Conservation (phyloP, 2,888 invertebrate genomes). For the Spodoptera exigua region DNA sequence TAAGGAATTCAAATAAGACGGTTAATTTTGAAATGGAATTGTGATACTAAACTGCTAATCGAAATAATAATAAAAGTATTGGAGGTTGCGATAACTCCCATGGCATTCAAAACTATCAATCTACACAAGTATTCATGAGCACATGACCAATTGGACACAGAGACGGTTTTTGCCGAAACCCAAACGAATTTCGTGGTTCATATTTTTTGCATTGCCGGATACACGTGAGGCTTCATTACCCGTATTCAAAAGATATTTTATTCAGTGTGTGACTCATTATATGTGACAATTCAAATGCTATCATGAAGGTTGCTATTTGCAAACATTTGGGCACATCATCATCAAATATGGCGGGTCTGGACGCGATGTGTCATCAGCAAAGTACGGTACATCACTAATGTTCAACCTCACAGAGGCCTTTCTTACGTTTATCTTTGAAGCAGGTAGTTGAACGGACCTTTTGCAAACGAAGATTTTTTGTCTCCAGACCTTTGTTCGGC, state of each 20-base stretch:
- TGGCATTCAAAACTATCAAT: neutral
- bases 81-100: constrained; percentile 4
- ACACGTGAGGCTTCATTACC: constrained; percentile 46
- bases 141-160: constrained; percentile 31
- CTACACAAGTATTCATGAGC: constrained; percentile 9
- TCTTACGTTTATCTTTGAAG: constrained; percentile 65
- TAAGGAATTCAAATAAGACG: too few species aligned
- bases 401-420: constrained; percentile 64
- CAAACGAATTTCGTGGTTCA: constrained; percentile 36
- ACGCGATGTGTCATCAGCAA: constrained; percentile 75
- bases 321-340: constrained; percentile 53
- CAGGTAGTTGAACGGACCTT: constrained; percentile 82
- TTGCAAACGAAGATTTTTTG: constrained; percentile 74
- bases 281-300: constrained; percentile 69
- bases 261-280: constrained; percentile 65
- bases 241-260: constrained; percentile 45
- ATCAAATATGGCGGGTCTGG: constrained; percentile 58
- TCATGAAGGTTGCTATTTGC: constrained; percentile 45
- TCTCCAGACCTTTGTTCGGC: constrained; percentile 70
- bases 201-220: constrained; percentile 30
- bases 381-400: constrained; percentile 49
- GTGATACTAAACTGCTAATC: neutral
- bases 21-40: too few species aligned
- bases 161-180: constrained; percentile 23
- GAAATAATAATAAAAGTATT: neutral